Base-by-base conservation (phyloP, 2,113 vertebrate genomes). In the Ammospiza caudacuta region DNA sequence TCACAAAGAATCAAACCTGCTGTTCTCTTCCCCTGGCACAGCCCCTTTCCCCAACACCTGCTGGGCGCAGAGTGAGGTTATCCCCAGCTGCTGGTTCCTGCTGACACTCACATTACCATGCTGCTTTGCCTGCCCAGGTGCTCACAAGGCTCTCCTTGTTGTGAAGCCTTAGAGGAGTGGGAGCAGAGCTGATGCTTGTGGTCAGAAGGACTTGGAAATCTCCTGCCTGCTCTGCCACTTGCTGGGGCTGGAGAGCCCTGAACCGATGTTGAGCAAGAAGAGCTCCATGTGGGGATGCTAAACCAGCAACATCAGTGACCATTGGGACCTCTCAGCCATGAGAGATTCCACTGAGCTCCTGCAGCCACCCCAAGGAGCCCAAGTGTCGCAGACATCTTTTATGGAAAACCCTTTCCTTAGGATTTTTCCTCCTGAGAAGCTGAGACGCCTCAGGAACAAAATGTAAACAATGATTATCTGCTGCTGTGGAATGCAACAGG, bases 241-340 rank as follows among this genome's bases (percentile, higher is more conserved):
- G 22, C 57, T 70, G 11, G 54, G 47, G 49, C 57, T 51, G 84
- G 57, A 55, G 73, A 28, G 55, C n/a, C 28, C 19, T 9, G 37
- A 62, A 61, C 17, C 80, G 72, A 8, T 33, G 47, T 47, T 11
- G n/a, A 87, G 64, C 39, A 43, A 46, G 59, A 80, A 28, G 68
- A 68, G 31, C 35, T 21, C 22, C 0, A 0, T 1, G 0, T 44
- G 72, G 9, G 11, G 46, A 35, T 63, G 46, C 23, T 80, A 13
- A 12, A 31, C 20, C 29, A 57, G 75, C 33, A 44, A 11, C 62
- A 61, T 11, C 27, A 12, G 66, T 5, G 41, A 49, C 39, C 4
- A 6, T 2, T 0, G 0, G 59, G 44, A 37, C n/a, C 25, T 88
- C 33, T 63, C 4, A 8, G 47, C 46, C 59, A 9, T 2, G 15